phyloP scores from a whole-genome alignment of 2,797 vertebrate species.

The Chaenodraco wilsoni region DNA sequence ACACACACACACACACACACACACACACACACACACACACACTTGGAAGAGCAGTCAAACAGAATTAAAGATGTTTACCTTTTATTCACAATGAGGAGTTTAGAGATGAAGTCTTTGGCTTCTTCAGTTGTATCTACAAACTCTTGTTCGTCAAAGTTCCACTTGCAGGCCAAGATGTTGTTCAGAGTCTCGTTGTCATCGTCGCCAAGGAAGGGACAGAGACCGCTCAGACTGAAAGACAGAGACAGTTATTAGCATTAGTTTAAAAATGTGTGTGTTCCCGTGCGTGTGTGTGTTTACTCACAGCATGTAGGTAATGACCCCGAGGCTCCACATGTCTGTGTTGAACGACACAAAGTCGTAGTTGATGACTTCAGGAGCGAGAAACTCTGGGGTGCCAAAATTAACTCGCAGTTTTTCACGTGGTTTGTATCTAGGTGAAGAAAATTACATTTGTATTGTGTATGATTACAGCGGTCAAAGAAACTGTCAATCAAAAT shows the following conservation, averaged over 20 bases:
- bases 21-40: neutral
- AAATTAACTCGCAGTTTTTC: constrained; percentile 97
- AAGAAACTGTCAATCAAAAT: neutral
- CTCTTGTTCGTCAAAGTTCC: constrained; percentile 94
- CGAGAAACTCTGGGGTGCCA: constrained; percentile 96
- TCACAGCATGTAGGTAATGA: constrained; percentile 99
- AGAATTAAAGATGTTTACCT: constrained; percentile 76
- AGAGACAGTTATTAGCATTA: neutral
- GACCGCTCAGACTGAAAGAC: constrained; percentile 88
- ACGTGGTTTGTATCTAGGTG: constrained; percentile 91
- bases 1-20: neutral
- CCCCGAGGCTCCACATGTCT: constrained; percentile 98
- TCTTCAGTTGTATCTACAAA: constrained; percentile 90
- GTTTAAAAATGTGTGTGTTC: neutral
- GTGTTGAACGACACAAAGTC: constrained; percentile 98
- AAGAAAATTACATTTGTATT: neutral
- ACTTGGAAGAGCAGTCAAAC: no score
- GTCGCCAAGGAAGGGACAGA: constrained; percentile 96
- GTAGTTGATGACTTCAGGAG: constrained; percentile 96
- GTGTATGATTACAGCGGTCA: neutral
- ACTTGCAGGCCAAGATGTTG: constrained; percentile 93
- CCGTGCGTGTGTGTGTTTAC: constrained; percentile 55
- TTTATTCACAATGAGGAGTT: constrained; percentile 92
- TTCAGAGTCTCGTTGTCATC: constrained; percentile 93
- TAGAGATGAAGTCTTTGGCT: constrained; percentile 95